A percentile compares a stretch with the other conserved stretches of the same genome.
Conservation (phyloP, 2,888 invertebrate species). For the Anticlea derivata region DNA sequence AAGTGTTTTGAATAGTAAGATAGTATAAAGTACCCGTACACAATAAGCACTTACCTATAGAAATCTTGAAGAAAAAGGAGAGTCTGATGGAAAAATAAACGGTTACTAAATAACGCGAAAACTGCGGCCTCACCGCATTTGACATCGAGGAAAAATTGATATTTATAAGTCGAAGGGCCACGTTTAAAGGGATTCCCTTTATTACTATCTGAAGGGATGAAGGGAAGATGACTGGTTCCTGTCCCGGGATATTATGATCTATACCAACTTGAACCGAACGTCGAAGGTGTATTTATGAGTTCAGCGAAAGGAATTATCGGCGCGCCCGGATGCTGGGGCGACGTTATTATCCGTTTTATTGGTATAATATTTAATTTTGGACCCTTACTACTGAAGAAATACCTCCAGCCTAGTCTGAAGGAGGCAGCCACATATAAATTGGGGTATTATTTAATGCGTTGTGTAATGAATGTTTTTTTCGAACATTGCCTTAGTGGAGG, state of each 20-base stretch:
- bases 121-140: constrained; percentile 74
- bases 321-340: constrained; percentile 72
- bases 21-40: too few species aligned
- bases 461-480: constrained; percentile 38
- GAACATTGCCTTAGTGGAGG: constrained; percentile 26
- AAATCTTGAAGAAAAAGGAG: neutral
- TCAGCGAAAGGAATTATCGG: constrained; percentile 75
- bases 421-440: constrained; percentile 72
- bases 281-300: constrained; percentile 81
- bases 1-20: too few species aligned
- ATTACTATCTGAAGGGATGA: constrained; percentile 74
- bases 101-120: constrained; percentile 68
- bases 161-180: constrained; percentile 81
- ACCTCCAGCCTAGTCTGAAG: constrained; percentile 49
- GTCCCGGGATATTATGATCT: constrained; percentile 80
- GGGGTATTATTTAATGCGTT: constrained; percentile 65
- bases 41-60: too few species aligned
- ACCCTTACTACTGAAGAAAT: constrained; percentile 52
- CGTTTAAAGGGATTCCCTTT: constrained; percentile 83
- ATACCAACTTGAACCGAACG: constrained; percentile 75
- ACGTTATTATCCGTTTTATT: constrained; percentile 82
- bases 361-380: constrained; percentile 84
- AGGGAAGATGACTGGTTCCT: constrained; percentile 72
- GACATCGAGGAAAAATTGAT: constrained; percentile 82
- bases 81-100: constrained; percentile 16